These are phyloP conservation scores for Pangasius krempfi DNA, from an alignment of 2,797 vertebrate species.

Conservation along the genomic window DNA sequence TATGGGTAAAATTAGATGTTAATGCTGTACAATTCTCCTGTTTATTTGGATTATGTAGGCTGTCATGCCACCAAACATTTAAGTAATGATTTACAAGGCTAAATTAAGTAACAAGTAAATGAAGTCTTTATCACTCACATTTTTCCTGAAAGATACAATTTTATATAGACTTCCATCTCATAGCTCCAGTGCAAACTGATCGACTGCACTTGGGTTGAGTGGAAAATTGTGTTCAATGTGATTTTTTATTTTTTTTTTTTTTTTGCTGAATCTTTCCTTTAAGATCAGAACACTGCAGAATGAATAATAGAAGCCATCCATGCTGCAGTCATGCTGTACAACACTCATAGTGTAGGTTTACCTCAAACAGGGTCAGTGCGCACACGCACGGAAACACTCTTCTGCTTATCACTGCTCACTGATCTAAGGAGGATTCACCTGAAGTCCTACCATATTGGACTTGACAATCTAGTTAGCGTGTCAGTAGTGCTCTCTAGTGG, in stretches of 20 bases:
- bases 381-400: background rate
- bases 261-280: background rate
- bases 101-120: background rate
- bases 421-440: constrained; percentile 18
- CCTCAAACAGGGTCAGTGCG: constrained; percentile 26
- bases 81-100: background rate
- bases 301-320: constrained; percentile 25
- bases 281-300: constrained; percentile 6
- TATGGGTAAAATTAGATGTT: background rate
- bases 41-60: background rate
- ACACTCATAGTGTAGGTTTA: constrained; percentile 1
- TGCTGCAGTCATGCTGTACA: constrained; percentile 24
- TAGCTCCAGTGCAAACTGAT: background rate
- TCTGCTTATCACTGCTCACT: constrained; percentile 26
- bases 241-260: background rate
- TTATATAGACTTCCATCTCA: background rate
- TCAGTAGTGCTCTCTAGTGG: constrained; percentile 71
- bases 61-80: background rate
- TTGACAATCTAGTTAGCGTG: background rate
- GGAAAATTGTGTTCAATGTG: background rate
- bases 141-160: background rate
- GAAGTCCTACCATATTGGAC: background rate
- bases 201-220: background rate
- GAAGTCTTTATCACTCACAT: background rate
- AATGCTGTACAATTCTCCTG: background rate